Evolutionary conservation across 2,888 invertebrate species (phyloP), one percentile per base, ranked within the genome.

Genomic region (Strigamia transsilvanica): DNA sequence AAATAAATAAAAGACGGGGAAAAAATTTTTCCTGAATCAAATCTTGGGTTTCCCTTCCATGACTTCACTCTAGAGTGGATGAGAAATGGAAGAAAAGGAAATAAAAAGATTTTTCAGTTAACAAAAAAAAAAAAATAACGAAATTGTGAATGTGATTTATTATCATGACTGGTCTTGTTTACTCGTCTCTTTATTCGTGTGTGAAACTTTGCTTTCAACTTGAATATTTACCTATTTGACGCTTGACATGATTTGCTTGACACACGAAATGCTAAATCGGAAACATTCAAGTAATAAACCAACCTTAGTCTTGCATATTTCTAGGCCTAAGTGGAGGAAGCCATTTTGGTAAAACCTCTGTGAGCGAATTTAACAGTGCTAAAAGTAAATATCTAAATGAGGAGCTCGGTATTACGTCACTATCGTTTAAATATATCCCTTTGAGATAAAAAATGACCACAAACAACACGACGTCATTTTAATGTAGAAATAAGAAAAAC

Each of bases 91-190:
- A 27, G 32, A 23, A 27, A 73, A 73, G 27, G n/a, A 73, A 73
- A 73, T 32, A 32, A 32, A 73, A 23, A 13, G 32, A 32, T 27
- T 73, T 73, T 56, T 56, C n/a, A 56, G 56, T 56, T 56, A 56
- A 9, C 15, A 56, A 56, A 56, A 56, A 18, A 21, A 32, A 5
- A 73, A 73, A 32, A 73, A 73, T n/a, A 73, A 32, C 32, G 18
- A 56, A 73, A 32, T 73, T 73, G 73, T 27, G 73, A 23, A n/a
- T 73, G 73, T 73, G 73, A 73, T 73, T 73, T 73, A 73, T 73
- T 73, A 27, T 32, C 27, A 32, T 73, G 73, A 73, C 73, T 27
- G 27, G 32, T 32, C 27, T 73, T 73, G 73, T 73, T 73, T 73
- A 73, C 73, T 32, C 32, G 15, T 32, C 73, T 73, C 4, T 73